phyloP scores from a whole-genome alignment of 2,888 invertebrate species.

The Epicampocera succincta region DNA sequence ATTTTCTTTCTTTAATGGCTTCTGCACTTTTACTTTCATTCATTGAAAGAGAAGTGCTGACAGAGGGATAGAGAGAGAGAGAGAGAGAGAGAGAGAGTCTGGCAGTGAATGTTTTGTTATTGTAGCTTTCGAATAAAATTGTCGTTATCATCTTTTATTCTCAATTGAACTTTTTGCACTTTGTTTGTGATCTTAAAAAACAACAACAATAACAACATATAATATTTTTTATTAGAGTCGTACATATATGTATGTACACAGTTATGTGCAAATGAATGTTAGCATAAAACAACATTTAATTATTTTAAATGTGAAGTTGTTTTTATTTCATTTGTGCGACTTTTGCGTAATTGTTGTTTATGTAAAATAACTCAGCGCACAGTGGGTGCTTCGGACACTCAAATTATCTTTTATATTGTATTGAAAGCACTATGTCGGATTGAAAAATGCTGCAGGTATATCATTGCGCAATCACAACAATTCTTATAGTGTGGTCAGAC shows the following conservation, averaged over 20 bases:
- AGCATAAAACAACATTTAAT: too few relatives aligned
- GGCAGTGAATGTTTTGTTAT: neutral
- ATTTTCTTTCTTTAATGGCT: slow-evolving; percentile 16
- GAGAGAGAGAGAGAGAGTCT: neutral
- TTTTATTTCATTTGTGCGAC: too few relatives aligned
- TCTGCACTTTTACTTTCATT: slow-evolving; percentile 52
- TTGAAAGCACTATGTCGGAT: too few relatives aligned
- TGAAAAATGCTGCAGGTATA: too few relatives aligned
- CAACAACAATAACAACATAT: slow-evolving; percentile 18
- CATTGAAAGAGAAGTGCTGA: too few relatives aligned
- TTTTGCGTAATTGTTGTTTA: too few relatives aligned
- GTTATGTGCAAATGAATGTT: neutral
- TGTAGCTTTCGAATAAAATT: slow-evolving; percentile 17
- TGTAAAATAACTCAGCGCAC: too few relatives aligned
- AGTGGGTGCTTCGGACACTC: too few relatives aligned
- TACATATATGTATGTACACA: slow-evolving; percentile 20
- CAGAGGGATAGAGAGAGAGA: neutral
- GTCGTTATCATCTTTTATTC: slow-evolving; percentile 57
- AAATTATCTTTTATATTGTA: too few relatives aligned
- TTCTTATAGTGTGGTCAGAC: too few relatives aligned
- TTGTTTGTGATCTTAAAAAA: slow-evolving; percentile 67
- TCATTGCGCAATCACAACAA: too few relatives aligned
- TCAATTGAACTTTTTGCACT: slow-evolving; percentile 76
- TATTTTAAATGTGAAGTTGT: too few relatives aligned
- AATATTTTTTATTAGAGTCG: slow-evolving; percentile 22